These are phyloP conservation scores for Acronicta psi DNA, from an alignment of 2,888 invertebrate genomes.

Conservation along the genomic window DNA sequence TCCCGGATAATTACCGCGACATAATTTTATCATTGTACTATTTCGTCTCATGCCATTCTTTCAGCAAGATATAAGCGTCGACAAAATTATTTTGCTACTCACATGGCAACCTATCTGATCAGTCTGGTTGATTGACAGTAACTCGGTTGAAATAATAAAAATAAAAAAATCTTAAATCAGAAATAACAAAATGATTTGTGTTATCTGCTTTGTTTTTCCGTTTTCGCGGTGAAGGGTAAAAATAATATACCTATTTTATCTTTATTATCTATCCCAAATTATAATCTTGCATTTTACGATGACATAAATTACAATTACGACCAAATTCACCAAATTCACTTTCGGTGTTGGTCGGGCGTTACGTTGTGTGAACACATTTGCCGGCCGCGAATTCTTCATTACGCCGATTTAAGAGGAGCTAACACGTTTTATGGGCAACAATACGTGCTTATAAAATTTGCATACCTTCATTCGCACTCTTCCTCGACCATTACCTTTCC, in stretches of 20 bases:
- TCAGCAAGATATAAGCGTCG: too few species aligned
- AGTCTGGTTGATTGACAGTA: too few species aligned
- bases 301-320: conserved; percentile 73
- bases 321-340: conserved; percentile 76
- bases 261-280: conserved; percentile 34
- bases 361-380: conserved; percentile 64
- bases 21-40: too few species aligned
- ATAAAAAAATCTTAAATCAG: too few species aligned
- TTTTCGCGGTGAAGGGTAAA: conserved; percentile 33
- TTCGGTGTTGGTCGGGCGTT: conserved; percentile 60
- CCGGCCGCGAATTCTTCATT: conserved; percentile 76
- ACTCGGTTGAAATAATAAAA: too few species aligned
- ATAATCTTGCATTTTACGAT: conserved; percentile 54
- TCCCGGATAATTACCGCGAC: too few species aligned
- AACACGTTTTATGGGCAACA: conserved; percentile 80
- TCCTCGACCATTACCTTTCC: conserved; percentile 88
- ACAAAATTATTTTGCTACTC: too few species aligned
- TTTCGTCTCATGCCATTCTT: too few species aligned
- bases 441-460: conserved; percentile 87
- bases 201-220: background rate
- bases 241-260: conserved; percentile 12
- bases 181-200: too few species aligned
- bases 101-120: too few species aligned
- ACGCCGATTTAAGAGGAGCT: conserved; percentile 71
- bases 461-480: conserved; percentile 87